Base-by-base conservation (phyloP, 2,113 vertebrate genomes). In the Kryptolebias marmoratus region DNA sequence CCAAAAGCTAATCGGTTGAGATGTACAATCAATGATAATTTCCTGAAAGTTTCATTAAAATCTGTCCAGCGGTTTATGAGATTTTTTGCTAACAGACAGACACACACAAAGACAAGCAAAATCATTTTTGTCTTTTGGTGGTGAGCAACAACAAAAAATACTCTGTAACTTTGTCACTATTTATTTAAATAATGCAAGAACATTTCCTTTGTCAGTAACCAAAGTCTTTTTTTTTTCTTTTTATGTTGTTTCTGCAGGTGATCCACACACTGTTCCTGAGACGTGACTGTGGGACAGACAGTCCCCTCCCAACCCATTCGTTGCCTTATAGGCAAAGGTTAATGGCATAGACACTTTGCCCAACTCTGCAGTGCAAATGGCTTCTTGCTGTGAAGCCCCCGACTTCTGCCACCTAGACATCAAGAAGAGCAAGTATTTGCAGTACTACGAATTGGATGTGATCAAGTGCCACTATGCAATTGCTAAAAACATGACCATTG, bases 401-500 rank as follows among this genome's bases (percentile, higher is more conserved):
- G 73, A 71, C 87, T 59, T 80, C 77, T 91, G 79, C 85, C 82
- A 82, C 54, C 77, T 83, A n/a, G 79, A 81, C 84, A 64, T 83
- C 94, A 96, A 96, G 95, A 94, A 90, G 80, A 93, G 90, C 94
- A 94, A 93, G 85, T 99, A 97, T 91, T 94, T 94, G 9, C 94
- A 95, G 0, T 99, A 99, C 45, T 95, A 96, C 90, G 95, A 95
- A 74, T n/a, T 52, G 1, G 64, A 1, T 45, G 91, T 97, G 48
- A 96, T 98, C 83, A 16, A 15, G 44, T 85, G 90, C 71, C 94
- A 99, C 89, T 99, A 98, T 85, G 88, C 87, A 59, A 90, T 70
- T 71, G 96, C 95, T 70, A 99, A 98, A 85, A 78, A 94, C 68
- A 79, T 87, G 86, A 93, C 67, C 50, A 0, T 1, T 0, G 1